Conservation (phyloP, 2,113 vertebrate species). For the Calyptomena viridis region DNA sequence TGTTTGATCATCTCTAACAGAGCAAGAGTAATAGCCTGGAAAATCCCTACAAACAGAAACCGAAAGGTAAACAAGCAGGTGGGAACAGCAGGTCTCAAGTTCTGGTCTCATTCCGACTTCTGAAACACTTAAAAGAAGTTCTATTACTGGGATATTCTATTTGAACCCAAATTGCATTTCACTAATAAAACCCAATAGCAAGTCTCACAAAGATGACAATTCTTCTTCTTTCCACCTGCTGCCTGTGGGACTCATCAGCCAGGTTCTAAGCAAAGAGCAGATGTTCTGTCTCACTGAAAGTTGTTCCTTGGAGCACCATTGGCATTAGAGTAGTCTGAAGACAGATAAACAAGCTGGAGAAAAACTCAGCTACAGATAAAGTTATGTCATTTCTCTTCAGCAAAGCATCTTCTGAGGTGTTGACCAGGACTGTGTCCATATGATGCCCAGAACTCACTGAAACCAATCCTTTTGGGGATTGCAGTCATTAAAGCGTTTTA, state of each 20-base stretch:
- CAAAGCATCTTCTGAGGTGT: not conserved
- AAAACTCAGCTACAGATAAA: not conserved
- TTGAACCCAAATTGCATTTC: not conserved
- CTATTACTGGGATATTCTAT: not conserved
- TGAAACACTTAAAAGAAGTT: not conserved
- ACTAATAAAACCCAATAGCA: not conserved
- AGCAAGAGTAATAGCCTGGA: not conserved
- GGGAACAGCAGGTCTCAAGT: not conserved
- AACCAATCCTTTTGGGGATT: not conserved
- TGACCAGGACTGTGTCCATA: not conserved
- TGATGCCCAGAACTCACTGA: not conserved
- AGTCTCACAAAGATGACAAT: not conserved
- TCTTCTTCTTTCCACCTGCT: not conserved
- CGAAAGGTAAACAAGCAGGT: not conserved
- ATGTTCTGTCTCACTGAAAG: not conserved
- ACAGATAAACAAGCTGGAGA: not conserved
- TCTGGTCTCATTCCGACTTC: not conserved
- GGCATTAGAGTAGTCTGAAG: not conserved
- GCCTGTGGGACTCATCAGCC: not conserved
- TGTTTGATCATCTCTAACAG: not conserved
- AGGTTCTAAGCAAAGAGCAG: not conserved
- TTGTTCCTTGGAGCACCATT: not conserved
- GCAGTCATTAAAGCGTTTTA: not conserved
- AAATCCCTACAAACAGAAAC: not conserved
- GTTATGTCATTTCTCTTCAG: not conserved